phyloP scores from a whole-genome alignment of 2,113 vertebrate species.

The Erpornis zantholeuca region DNA sequence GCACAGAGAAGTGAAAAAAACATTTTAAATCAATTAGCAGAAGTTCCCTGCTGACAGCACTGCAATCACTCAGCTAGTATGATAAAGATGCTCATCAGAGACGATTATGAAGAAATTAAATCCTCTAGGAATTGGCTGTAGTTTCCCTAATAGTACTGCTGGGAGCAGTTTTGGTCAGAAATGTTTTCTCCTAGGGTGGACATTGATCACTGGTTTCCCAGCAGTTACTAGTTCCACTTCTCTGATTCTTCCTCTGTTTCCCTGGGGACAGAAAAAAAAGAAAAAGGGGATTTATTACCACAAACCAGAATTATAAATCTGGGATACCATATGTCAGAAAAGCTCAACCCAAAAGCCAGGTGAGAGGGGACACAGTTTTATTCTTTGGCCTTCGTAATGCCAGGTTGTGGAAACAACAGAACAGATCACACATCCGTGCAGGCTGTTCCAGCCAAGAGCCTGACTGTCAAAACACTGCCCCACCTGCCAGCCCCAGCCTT shows the following conservation, averaged over 20 bases:
- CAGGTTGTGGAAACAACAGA: neutral
- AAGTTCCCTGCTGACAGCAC: neutral
- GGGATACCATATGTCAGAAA: neutral
- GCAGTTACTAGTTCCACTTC: neutral
- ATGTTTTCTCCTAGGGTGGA: neutral
- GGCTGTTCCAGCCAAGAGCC: neutral
- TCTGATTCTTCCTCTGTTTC: neutral
- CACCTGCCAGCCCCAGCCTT: neutral
- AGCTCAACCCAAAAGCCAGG: neutral
- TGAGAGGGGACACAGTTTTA: neutral
- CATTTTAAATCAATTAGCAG: neutral
- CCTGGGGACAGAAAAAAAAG: no score
- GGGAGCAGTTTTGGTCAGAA: neutral
- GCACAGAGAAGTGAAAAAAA: neutral
- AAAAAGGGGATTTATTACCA: neutral
- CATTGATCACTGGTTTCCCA: neutral
- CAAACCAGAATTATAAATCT: neutral
- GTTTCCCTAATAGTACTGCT: neutral
- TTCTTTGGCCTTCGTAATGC: neutral
- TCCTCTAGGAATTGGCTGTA: neutral
- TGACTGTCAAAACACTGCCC: neutral
- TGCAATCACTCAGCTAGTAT: neutral
- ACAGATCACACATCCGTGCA: rapidly evolving
- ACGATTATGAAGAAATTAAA: neutral
- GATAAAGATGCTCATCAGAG: neutral